These are phyloP conservation scores for Eristalinus aeneus DNA, from an alignment of 2,888 invertebrate genomes.

Conservation along the genomic window DNA sequence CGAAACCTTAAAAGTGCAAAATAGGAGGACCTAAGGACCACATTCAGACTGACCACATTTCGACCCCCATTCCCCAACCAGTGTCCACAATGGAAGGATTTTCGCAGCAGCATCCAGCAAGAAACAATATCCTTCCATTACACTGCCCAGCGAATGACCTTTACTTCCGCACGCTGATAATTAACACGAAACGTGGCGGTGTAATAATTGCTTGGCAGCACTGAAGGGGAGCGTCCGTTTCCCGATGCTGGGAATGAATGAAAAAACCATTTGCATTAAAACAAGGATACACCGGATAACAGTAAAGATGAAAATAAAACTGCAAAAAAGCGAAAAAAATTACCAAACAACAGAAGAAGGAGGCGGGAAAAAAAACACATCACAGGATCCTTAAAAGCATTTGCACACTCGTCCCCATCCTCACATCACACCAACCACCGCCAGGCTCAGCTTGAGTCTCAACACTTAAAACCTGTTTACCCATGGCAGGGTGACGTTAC, in stretches of 20 bases:
- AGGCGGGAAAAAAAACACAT: not conserved
- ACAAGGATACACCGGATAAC: not conserved
- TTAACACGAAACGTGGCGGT: not conserved
- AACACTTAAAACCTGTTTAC: not conserved
- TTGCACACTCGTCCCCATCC: not conserved
- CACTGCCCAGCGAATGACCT: not conserved
- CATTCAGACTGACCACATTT: too few relatives aligned
- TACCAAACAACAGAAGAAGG: not conserved
- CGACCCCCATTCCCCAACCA: too few relatives aligned
- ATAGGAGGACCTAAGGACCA: too few relatives aligned
- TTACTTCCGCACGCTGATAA: not conserved
- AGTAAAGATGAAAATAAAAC: not conserved
- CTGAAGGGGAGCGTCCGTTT: not conserved
- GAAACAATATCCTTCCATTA: not conserved
- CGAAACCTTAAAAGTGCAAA: too few relatives aligned
- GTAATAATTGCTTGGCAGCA: not conserved
- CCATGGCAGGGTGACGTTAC: not conserved
- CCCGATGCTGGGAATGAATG: not conserved
- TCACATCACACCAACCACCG: not conserved
- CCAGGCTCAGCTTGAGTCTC: too few relatives aligned
- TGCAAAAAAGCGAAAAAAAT: not conserved
- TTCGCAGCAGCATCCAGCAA: too few relatives aligned
- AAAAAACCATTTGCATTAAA: not conserved
- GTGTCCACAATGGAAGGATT: not conserved
- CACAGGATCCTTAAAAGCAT: not conserved